Evolutionary conservation across 2,113 vertebrate species (phyloP).

Genomic region (Colistium nudipinnis): DNA sequence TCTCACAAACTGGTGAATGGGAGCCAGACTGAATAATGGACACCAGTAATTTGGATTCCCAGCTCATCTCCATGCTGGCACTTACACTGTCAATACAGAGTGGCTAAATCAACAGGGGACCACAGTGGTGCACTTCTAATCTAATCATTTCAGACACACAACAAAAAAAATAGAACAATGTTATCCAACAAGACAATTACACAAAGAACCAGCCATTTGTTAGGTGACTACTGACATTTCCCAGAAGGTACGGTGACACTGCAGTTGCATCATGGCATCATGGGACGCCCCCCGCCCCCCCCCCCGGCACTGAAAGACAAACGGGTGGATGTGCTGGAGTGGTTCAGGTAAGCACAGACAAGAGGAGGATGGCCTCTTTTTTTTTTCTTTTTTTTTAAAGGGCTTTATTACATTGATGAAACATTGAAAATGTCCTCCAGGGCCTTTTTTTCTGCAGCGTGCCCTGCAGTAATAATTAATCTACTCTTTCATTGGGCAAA

Average conservation of each 20-base stretch:
- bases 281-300: slow-evolving; percentile 31
- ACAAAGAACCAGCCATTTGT: slow-evolving; percentile 34
- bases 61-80: slow-evolving; percentile 39
- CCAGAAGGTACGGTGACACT: slow-evolving; percentile 24
- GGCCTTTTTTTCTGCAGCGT: slow-evolving; percentile 47
- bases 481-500: slow-evolving; percentile 48
- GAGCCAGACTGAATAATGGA: slow-evolving; percentile 19
- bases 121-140: slow-evolving; percentile 32
- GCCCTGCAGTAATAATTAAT: slow-evolving; percentile 82
- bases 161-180: slow-evolving; percentile 31
- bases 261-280: slow-evolving; percentile 42
- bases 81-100: slow-evolving; percentile 34
- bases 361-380: not conserved
- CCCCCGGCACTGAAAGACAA: too few species aligned
- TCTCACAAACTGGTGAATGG: slow-evolving; percentile 36
- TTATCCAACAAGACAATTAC: slow-evolving; percentile 34
- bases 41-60: slow-evolving; percentile 42
- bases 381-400: slow-evolving; percentile 12
- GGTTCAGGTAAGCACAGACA: slow-evolving; percentile 30
- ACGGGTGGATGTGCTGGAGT: slow-evolving; percentile 5
- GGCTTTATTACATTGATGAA: slow-evolving; percentile 73
- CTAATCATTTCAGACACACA: slow-evolving; percentile 47
- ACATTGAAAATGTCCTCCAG: slow-evolving; percentile 72
- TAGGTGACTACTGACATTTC: slow-evolving; percentile 35
- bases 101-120: slow-evolving; percentile 42